These are phyloP conservation scores for Puma concolor DNA, from an alignment of 2,113 vertebrate genomes.

Conservation along the genomic window DNA sequence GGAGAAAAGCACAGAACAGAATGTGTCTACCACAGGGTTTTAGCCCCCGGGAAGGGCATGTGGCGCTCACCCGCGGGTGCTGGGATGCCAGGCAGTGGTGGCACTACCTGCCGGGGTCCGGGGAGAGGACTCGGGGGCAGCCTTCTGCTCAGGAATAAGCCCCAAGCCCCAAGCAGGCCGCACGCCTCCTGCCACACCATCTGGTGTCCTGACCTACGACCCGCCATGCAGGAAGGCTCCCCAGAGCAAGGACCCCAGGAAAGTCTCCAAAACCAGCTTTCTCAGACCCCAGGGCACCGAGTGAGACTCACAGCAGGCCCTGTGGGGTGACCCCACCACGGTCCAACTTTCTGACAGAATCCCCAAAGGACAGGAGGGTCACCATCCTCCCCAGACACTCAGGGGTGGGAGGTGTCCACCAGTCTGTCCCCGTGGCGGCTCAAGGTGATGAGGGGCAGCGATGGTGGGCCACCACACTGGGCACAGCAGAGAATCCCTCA, in stretches of 20 bases:
- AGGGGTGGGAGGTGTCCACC: background rate
- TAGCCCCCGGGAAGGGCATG: background rate
- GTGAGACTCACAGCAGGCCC: background rate
- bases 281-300: background rate
- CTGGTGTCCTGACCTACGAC: background rate
- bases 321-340: too few relatives aligned
- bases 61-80: fast-evolving
- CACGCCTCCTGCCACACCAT: too few relatives aligned
- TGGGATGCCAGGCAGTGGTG: fast-evolving
- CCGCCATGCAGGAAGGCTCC: background rate
- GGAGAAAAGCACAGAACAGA: background rate
- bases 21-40: background rate
- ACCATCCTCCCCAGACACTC: background rate
- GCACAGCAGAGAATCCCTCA: background rate
- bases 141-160: background rate
- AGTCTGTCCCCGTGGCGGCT: background rate
- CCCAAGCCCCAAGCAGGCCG: background rate
- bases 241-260: background rate
- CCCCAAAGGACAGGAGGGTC: background rate
- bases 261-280: background rate
- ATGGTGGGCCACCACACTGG: fast-evolving
- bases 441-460: background rate
- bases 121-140: background rate
- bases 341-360: background rate
- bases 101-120: background rate